Percentiles rank a stretch among this genome's conserved stretches.
phyloP scores from a whole-genome alignment of 2,797 vertebrate genomes.

The Epinephelus malabaricus region DNA sequence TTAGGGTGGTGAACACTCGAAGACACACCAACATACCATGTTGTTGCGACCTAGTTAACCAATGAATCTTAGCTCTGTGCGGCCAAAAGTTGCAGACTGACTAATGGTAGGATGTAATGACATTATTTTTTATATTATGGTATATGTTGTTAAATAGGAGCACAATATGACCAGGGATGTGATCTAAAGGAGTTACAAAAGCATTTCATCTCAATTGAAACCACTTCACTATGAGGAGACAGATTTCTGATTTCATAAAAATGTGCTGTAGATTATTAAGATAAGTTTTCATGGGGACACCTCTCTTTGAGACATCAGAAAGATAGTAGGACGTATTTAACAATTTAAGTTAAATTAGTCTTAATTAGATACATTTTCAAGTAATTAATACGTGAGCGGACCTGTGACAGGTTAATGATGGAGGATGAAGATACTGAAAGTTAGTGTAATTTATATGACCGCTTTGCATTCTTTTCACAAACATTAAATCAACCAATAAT shows the following conservation, averaged over 20 bases:
- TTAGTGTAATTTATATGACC: not conserved
- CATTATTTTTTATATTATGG: too few species aligned
- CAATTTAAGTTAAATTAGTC: conserved; percentile 6
- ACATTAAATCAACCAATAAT: not conserved
- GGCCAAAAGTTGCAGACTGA: too few species aligned
- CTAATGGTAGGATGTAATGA: too few species aligned
- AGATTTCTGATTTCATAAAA: not conserved
- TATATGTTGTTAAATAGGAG: too few species aligned
- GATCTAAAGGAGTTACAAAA: too few species aligned
- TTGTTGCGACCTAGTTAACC: too few species aligned
- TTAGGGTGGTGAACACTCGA: too few species aligned
- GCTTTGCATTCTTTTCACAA: conserved; percentile 1
- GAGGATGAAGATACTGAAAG: conserved; percentile 25
- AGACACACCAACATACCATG: too few species aligned
- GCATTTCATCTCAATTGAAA: too few species aligned
- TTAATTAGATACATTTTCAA: conserved; percentile 29
- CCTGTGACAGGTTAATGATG: conserved; percentile 37
- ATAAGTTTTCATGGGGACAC: not conserved
- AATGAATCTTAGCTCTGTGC: too few species aligned
- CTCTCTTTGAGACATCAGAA: not conserved
- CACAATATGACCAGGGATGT: too few species aligned
- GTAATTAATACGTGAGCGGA: conserved; percentile 11
- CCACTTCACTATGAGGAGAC: not conserved
- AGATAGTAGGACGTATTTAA: not conserved
- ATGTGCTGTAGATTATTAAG: not conserved